These are phyloP conservation scores for Daboia siamensis DNA, from an alignment of 2,113 vertebrate species.

Conservation along the genomic window DNA sequence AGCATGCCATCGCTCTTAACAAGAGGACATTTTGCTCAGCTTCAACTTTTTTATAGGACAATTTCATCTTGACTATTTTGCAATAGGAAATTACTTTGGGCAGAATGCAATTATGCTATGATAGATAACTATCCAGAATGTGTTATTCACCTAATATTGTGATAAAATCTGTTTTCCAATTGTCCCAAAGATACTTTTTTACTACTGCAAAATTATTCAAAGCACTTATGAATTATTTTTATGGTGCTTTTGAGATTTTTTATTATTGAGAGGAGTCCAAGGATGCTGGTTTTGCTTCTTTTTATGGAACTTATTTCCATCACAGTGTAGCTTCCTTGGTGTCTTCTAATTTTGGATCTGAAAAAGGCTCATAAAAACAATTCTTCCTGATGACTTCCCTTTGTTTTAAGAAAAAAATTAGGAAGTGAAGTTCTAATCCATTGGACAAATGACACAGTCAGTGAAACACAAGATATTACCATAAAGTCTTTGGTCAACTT, in stretches of 20 bases:
- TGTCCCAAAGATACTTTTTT: not conserved
- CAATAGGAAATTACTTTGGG: not conserved
- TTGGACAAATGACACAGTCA: not conserved
- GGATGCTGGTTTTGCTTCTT: not conserved
- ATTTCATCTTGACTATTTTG: not conserved
- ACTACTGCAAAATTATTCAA: not conserved
- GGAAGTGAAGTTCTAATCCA: not conserved
- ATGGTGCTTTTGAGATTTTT: not conserved
- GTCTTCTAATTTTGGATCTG: not conserved
- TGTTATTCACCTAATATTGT: not conserved
- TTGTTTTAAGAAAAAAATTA: not conserved
- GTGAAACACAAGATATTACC: not conserved
- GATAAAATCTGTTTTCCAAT: not conserved
- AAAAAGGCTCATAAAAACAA: not conserved
- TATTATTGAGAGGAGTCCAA: not conserved
- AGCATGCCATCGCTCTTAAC: not conserved
- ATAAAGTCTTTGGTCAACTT: not conserved
- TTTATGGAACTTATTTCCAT: not conserved
- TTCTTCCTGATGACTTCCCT: not conserved
- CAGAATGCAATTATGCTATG: not conserved
- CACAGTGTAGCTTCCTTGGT: not conserved
- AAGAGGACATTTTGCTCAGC: not conserved
- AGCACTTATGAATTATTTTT: not conserved
- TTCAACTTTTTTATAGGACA: not conserved
- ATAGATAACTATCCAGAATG: not conserved